Evolutionary conservation across 2,888 invertebrate species (phyloP), one percentile per base, ranked within the genome.

Genomic region (Yponomeuta malinellus): DNA sequence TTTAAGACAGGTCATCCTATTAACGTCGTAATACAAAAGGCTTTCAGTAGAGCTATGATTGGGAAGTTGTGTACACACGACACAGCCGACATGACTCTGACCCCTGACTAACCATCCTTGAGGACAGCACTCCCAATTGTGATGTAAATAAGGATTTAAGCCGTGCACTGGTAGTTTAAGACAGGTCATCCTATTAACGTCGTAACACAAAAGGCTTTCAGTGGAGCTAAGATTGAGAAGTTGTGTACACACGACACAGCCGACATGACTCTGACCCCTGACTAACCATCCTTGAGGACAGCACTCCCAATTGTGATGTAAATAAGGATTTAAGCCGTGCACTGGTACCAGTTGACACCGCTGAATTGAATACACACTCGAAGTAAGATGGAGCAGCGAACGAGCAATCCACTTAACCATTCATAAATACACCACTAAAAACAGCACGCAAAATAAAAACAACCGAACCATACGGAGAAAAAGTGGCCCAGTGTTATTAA

Each of bases 71-170:
- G 82, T 80, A 80, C 80, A 81, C 79, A 77, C 76, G 79, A 48
- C 65, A 8, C 29, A 71, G 48, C 59, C 76, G 79, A 48, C 64
- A 29, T 43, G 67, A 31, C 59, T 37, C 48, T 69, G 88, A 86
- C 90, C 91, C 89, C 90, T 86, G 90, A 90, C 90, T 88, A 83
- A 83, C 82, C 87, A 90, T 89, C 89, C 88, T 69, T 86, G 84
- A 80, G 78, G 78, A 87, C 87, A 86, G 85, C 84, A 83, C 83
- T 76, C 83, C 82, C 87, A 84, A 89, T 89, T 88, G 88, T 90
- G 81, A 89, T 88, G 86, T 83, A 82, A 88, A 89, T 87, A 83
- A 78, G 79, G 81, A 84, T 81, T 84, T 78, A 83, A 81, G 77
- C 80, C 81, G 79, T 76, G 72, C 74, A 77, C 73, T 83, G 83